phyloP scores from a whole-genome alignment of 2,888 invertebrate species.

The Synanthedon vespiformis region DNA sequence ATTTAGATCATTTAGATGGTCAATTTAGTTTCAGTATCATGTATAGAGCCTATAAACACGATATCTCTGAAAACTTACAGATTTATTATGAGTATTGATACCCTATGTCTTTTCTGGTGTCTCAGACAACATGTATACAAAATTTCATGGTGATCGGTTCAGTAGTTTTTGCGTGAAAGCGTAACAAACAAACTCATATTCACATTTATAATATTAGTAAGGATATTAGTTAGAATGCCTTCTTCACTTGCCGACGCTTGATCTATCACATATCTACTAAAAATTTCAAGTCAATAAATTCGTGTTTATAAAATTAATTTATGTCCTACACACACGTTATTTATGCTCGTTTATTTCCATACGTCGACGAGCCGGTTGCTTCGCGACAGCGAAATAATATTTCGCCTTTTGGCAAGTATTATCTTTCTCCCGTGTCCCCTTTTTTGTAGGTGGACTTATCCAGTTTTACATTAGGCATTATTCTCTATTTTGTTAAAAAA shows the following conservation, averaged over 20 bases:
- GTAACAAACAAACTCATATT: no score
- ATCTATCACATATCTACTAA: neutral
- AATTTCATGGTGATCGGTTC: no score
- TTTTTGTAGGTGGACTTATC: neutral
- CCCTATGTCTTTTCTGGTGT: no score
- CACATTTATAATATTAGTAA: no score
- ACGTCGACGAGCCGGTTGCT: neutral
- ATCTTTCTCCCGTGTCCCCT: neutral
- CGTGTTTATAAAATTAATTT: neutral
- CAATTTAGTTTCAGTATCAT: no score
- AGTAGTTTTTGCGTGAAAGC: no score
- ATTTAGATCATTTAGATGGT: no score
- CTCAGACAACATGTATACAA: no score
- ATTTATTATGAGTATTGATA: no score
- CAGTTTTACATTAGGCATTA: neutral
- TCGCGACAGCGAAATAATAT: neutral
- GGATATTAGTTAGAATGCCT: no score
- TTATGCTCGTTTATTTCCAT: neutral
- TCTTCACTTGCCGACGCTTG: neutral
- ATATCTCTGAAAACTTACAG: no score
- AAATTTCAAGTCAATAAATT: neutral
- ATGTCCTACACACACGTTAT: neutral
- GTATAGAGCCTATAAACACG: no score
- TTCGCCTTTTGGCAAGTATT: neutral
- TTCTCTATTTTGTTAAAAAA: neutral